These are phyloP conservation scores for Xestia sexstrigata DNA, from an alignment of 2,888 invertebrate species.

Conservation along the genomic window DNA sequence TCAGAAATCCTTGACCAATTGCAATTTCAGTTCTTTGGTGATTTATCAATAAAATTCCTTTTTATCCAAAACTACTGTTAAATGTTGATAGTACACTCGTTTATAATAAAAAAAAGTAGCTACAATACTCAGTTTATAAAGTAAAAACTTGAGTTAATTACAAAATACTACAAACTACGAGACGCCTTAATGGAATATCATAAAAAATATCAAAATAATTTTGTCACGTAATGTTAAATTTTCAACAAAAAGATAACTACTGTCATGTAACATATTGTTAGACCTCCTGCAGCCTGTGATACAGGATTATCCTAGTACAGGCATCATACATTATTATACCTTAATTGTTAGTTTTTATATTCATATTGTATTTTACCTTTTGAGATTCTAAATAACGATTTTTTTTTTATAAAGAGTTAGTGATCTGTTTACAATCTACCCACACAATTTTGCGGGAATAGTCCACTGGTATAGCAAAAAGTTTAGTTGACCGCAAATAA, in stretches of 20 bases:
- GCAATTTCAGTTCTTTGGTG: background rate
- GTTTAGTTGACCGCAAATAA: background rate
- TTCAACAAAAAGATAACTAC: no score
- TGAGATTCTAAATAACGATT: no score
- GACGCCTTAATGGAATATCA: background rate
- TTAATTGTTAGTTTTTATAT: no score
- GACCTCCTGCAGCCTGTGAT: no score
- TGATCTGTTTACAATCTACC: background rate
- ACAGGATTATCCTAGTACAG: no score
- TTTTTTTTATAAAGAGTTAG: background rate
- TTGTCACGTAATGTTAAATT: no score
- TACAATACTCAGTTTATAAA: background rate
- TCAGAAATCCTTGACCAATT: background rate
- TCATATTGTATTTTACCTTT: no score
- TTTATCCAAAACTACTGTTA: background rate
- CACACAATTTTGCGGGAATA: background rate
- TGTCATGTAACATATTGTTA: no score
- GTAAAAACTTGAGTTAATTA: background rate
- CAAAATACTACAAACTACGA: background rate
- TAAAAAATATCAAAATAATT: no score
- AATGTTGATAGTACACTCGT: background rate
- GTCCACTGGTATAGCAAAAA: background rate
- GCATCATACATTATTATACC: no score
- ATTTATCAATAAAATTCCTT: background rate
- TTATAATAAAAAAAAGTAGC: background rate